phyloP scores from a whole-genome alignment of 2,888 invertebrate species.

The Chirona hameri region DNA sequence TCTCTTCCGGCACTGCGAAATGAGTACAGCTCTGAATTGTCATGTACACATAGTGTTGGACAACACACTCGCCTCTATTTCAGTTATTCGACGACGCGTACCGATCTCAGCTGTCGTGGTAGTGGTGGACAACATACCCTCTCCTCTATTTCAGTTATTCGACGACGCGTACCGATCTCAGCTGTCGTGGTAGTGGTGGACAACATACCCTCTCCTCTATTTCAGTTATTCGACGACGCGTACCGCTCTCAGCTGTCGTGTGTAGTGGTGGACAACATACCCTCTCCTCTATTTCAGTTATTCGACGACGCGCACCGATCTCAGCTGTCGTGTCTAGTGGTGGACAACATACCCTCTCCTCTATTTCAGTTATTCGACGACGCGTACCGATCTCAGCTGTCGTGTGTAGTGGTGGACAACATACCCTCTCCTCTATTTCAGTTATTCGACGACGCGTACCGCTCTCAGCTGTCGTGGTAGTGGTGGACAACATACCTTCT shows the following conservation, averaged over 20 bases:
- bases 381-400: constrained; percentile 93
- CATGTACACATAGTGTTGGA: too few species aligned
- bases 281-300: too few species aligned
- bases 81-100: constrained; percentile 98
- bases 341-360: constrained; percentile 99
- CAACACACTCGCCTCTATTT: too few species aligned
- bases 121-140: constrained; percentile 87
- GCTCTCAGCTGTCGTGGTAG: constrained; percentile 92
- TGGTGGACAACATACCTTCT: constrained; percentile 87
- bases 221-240: too few species aligned
- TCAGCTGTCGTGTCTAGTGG: constrained; percentile 87
- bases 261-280: too few species aligned
- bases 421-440: too few species aligned
- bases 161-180: constrained; percentile 98
- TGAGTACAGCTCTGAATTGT: too few species aligned
- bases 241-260: too few species aligned
- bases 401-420: constrained; percentile 96
- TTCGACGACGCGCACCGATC: constrained; percentile 99
- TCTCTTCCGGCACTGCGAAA: too few species aligned
- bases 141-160: constrained; percentile 68
- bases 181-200: constrained; percentile 95
- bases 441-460: constrained; percentile 98
- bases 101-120: constrained; percentile 94
- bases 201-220: too few species aligned
- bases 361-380: constrained; percentile 98